Percentiles rank a stretch among this genome's conserved stretches.
These are phyloP conservation scores for Glyphotaelius pellucidus DNA, from an alignment of 2,888 invertebrate genomes.

Conservation along the genomic window DNA sequence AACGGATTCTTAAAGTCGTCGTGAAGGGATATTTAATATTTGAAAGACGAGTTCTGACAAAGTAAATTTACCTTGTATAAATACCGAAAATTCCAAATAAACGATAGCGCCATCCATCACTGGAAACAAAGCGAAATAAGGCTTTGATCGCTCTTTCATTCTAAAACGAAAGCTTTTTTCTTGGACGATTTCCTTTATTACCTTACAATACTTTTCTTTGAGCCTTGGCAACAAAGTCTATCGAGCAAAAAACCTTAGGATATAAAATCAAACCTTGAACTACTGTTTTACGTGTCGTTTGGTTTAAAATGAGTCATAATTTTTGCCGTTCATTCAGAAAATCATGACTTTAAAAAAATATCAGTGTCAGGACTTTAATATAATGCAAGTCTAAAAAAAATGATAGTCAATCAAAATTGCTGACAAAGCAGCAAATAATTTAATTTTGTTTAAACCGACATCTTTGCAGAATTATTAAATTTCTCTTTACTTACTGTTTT, in stretches of 20 bases:
- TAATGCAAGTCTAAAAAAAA: not conserved
- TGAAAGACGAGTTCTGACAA: slow-evolving; percentile 9
- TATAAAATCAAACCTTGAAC: not conserved
- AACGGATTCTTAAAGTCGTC: not conserved
- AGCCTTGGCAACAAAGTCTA: not conserved
- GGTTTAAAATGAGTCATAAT: not conserved
- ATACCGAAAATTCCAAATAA: slow-evolving; percentile 56
- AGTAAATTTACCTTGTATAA: slow-evolving; percentile 35
- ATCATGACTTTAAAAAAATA: not conserved
- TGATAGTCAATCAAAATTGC: not conserved
- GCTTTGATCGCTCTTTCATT: slow-evolving; percentile 51
- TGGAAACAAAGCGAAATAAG: slow-evolving; percentile 47
- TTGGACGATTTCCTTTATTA: slow-evolving; percentile 28
- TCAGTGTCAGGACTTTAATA: not conserved
- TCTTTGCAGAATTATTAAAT: no score
- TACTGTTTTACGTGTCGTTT: no score
- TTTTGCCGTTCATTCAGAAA: not conserved
- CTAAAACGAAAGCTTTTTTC: slow-evolving; percentile 39
- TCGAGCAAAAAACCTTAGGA: not conserved
- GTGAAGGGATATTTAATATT: slow-evolving; percentile 8
- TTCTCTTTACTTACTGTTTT: no score
- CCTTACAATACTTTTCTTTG: slow-evolving; percentile 19
- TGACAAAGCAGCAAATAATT: not conserved
- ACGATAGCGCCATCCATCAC: slow-evolving; percentile 53
- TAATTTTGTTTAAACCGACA: no score